A percentile compares a stretch with the other conserved stretches of the same genome.
These are phyloP conservation scores for Ephydatia muelleri DNA, from an alignment of 37 sponge, comb jelly and placozoan genomes.

Conservation along the genomic window DNA sequence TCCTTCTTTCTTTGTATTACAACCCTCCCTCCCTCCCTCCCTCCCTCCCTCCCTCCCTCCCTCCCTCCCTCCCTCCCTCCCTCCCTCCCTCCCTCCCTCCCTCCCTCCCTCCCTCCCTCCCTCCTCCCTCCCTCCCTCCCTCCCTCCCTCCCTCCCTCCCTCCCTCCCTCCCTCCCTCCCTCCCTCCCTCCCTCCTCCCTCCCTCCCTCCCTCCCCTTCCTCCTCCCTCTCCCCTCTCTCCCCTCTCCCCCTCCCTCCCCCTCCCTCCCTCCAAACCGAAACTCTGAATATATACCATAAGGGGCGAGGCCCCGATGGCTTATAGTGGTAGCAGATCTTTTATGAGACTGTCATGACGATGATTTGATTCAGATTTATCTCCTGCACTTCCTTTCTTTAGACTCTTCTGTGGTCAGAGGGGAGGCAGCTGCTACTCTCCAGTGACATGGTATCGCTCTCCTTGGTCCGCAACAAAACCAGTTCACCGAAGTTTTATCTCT, in stretches of 20 bases:
- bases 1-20: not conserved
- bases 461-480: constrained; percentile 7
- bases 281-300: too few species aligned
- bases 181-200: not conserved
- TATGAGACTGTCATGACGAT: too few species aligned
- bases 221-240: not conserved
- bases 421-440: constrained; percentile 43
- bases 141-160: not conserved
- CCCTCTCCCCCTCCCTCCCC: not conserved
- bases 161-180: not conserved
- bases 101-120: not conserved
- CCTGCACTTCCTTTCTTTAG: too few species aligned
- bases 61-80: constrained; percentile 2
- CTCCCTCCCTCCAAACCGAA: not conserved
- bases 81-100: not conserved
- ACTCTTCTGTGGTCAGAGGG: constrained; percentile 68
- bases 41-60: not conserved
- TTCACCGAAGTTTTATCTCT: constrained; percentile 61
- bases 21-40: not conserved
- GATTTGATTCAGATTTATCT: too few species aligned
- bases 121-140: not conserved
- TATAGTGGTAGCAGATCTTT: too few species aligned
- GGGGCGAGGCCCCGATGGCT: too few species aligned
- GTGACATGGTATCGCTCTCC: constrained; percentile 45
- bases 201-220: not conserved